A percentile compares a stretch with the other conserved stretches of the same genome.
phyloP scores from a whole-genome alignment of 2,888 invertebrate species.

The Sthenelais limicola region DNA sequence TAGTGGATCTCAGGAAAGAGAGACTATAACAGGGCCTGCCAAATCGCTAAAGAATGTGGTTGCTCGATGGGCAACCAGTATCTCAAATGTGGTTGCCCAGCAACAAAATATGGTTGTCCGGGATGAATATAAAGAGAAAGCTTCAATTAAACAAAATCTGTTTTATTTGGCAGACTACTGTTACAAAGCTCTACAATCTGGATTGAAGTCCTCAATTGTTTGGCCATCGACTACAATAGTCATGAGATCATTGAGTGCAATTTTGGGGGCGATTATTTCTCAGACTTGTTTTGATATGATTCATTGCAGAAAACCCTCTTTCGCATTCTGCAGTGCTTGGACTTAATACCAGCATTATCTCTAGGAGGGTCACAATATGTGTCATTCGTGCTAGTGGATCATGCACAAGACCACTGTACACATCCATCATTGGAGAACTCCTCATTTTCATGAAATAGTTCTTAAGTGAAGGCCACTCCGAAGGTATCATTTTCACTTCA shows the following conservation, averaged over 20 bases:
- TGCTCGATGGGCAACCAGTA: too few relatives aligned
- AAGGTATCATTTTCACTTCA: background rate
- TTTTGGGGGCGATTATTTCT: background rate
- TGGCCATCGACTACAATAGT: background rate
- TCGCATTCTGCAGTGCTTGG: background rate
- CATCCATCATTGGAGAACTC: conserved; percentile 1
- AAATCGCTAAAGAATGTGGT: too few relatives aligned
- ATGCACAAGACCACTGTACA: background rate
- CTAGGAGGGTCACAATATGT: background rate
- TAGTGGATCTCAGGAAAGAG: too few relatives aligned
- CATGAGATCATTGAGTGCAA: background rate
- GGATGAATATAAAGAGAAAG: too few relatives aligned
- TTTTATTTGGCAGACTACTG: too few relatives aligned
- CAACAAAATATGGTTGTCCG: too few relatives aligned
- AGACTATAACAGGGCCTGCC: too few relatives aligned
- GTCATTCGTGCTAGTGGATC: background rate
- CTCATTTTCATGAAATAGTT: background rate
- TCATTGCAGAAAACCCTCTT: background rate
- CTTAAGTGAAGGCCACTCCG: background rate
- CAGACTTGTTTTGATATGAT: background rate
- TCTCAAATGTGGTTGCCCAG: too few relatives aligned
- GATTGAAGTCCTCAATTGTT: background rate
- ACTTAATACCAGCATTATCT: background rate
- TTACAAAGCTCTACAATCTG: too few relatives aligned
- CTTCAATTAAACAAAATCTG: too few relatives aligned